phyloP scores from a whole-genome alignment of 2,888 invertebrate species.

The Temnothorax ravouxi region DNA sequence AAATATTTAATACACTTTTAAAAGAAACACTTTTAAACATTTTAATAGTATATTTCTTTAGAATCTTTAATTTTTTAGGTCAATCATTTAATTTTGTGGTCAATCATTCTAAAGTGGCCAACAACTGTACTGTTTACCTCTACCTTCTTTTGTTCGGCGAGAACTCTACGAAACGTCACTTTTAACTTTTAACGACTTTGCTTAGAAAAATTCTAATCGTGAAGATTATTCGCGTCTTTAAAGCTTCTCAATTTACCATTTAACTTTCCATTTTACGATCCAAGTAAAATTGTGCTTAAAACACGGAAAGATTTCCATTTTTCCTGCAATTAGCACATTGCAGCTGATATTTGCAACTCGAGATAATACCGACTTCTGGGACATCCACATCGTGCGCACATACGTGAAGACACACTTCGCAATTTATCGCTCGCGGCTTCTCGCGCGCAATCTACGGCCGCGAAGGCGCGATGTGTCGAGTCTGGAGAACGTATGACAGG shows the following conservation, averaged over 20 bases:
- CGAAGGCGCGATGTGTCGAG: constrained; percentile 67
- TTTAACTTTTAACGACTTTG: neutral
- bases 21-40: no score
- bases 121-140: no score
- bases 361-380: neutral
- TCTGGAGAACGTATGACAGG: constrained; percentile 77
- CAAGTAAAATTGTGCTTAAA: neutral
- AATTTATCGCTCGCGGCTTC: constrained; percentile 3
- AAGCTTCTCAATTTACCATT: neutral
- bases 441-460: constrained; percentile 55
- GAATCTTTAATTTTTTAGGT: no score
- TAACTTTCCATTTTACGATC: neutral
- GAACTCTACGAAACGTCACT: neutral
- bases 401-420: neutral
- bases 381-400: neutral
- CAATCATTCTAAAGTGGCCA: no score
- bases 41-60: no score
- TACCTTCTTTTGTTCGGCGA: neutral
- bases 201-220: neutral
- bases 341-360: neutral
- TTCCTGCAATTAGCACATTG: neutral
- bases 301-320: neutral
- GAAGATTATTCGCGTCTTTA: neutral
- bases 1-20: no score
- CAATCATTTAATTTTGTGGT: no score